phyloP scores from a whole-genome alignment of 2,888 invertebrate species.

The Halocaridina rubra region DNA sequence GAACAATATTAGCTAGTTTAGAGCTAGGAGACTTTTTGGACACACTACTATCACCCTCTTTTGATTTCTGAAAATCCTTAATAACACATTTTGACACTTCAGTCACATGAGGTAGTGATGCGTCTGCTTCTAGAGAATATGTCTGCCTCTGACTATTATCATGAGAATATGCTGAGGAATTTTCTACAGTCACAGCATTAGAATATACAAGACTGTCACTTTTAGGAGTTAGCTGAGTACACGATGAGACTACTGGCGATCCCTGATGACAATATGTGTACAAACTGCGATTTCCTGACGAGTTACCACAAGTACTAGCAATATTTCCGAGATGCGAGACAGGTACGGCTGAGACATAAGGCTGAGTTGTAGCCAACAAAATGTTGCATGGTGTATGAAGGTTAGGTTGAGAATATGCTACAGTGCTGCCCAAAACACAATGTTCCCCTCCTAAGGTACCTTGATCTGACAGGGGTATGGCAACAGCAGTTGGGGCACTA shows the following conservation, averaged over 20 bases:
- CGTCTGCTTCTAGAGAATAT: neutral
- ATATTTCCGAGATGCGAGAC: neutral
- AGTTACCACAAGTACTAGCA: neutral
- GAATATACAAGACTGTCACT: no score
- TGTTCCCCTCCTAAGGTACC: neutral
- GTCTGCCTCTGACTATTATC: neutral
- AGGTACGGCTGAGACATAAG: constrained; percentile 22
- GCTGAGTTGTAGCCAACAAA: constrained; percentile 11
- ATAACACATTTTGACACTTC: neutral
- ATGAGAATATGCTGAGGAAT: neutral
- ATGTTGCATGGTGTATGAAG: constrained; percentile 30
- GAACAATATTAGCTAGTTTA: no score
- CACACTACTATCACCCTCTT: neutral
- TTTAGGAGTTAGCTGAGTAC: neutral
- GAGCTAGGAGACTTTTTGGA: neutral
- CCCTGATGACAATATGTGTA: neutral
- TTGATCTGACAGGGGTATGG: constrained; percentile 21
- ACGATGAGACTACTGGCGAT: neutral
- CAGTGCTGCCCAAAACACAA: constrained; percentile 20
- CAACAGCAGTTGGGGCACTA: constrained; percentile 25
- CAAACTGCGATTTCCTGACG: neutral
- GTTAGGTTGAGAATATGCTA: constrained; percentile 20
- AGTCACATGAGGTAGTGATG: neutral
- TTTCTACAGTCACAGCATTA: neutral
- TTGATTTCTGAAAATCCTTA: neutral